Percentiles rank a stretch among this genome's conserved stretches.
Evolutionary conservation across 2,797 vertebrate species (phyloP).

Genomic region (Acrocephalus scirpaceus): DNA sequence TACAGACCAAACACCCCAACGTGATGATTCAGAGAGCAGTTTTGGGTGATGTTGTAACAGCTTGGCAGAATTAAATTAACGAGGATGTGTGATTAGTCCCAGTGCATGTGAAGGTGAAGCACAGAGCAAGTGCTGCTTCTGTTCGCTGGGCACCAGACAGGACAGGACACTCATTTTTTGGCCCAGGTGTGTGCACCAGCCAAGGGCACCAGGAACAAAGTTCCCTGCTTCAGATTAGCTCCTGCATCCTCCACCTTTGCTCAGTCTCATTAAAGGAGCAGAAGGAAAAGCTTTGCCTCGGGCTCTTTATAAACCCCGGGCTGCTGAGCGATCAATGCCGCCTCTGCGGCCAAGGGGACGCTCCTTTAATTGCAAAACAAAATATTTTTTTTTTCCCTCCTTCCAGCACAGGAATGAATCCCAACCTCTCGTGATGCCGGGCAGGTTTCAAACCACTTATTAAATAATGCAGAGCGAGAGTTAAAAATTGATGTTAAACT

Average conservation of each 20-base stretch:
- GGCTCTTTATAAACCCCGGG: not conserved
- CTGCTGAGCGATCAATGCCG: not conserved
- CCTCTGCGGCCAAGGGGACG: not conserved
- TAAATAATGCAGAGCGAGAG: slow-evolving; percentile 50
- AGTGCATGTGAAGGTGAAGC: not conserved
- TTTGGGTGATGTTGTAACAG: not conserved
- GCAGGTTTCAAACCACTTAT: slow-evolving; percentile 48
- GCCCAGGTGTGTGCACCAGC: no score
- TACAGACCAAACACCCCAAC: not conserved
- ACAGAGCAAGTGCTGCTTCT: not conserved
- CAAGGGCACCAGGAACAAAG: not conserved
- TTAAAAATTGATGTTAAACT: slow-evolving; percentile 48
- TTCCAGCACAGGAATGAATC: not conserved
- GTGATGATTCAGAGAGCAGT: not conserved
- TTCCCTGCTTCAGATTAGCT: not conserved
- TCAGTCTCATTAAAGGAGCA: not conserved
- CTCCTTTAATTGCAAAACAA: not conserved
- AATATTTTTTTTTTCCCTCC: not conserved
- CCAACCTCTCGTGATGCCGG: not conserved
- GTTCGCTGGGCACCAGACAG: accelerated
- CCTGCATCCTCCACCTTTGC: not conserved
- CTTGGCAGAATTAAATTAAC: not conserved
- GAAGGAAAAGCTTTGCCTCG: not conserved
- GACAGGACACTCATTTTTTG: no score
- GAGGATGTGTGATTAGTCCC: not conserved